Percentiles rank a stretch among this genome's conserved stretches.
Evolutionary conservation across 2,888 invertebrate species (phyloP).

Genomic region (Ormia ochracea): DNA sequence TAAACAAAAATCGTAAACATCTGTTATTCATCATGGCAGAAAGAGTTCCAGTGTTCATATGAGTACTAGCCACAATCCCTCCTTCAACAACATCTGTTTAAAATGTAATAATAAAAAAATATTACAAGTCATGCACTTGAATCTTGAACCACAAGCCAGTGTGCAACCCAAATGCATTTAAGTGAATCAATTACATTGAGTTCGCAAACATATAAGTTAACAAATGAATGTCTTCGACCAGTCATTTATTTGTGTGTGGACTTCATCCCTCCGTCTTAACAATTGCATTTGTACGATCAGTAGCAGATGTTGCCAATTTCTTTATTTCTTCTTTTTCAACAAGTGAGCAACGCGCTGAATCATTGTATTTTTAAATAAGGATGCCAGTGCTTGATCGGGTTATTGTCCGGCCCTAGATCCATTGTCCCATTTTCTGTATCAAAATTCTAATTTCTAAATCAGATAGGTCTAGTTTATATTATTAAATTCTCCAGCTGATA

Average conservation of each 20-base stretch:
- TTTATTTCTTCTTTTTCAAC: background rate
- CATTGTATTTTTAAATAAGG: background rate
- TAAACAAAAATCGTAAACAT: too few species aligned
- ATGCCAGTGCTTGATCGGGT: conserved; percentile 1
- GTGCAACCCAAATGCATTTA: conserved; percentile 27
- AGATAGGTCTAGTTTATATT: too few species aligned
- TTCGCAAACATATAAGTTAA: background rate
- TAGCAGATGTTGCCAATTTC: conserved; percentile 35
- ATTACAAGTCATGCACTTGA: conserved; percentile 53
- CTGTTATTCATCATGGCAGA: too few species aligned
- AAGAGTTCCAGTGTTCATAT: too few species aligned
- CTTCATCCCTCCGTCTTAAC: conserved; percentile 30
- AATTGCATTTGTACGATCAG: conserved; percentile 11
- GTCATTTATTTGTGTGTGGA: background rate
- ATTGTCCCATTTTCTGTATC: too few species aligned
- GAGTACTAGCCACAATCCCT: too few species aligned
- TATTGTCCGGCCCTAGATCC: too few species aligned
- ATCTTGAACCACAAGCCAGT: conserved; percentile 46
- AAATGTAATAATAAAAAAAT: background rate
- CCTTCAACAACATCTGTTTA: too few species aligned
- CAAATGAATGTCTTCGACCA: background rate
- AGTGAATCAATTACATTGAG: conserved; percentile 15
- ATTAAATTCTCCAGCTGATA: too few species aligned
- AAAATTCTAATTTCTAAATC: too few species aligned
- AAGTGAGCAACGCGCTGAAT: background rate